Conservation (phyloP, 2,888 invertebrate species). For the Volucella inanis region DNA sequence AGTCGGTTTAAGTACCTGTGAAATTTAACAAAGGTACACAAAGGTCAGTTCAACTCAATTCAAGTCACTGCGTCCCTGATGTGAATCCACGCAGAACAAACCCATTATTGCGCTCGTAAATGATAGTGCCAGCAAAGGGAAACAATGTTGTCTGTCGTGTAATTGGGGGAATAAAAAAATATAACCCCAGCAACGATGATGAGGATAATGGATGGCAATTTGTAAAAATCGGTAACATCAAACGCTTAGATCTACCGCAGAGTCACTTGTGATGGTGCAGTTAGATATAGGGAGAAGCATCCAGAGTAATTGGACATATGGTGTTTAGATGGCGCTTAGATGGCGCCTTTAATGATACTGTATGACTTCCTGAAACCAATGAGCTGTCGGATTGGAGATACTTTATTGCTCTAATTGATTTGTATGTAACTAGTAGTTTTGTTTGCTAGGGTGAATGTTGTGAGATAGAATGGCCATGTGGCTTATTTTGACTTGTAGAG, state of each 20-base stretch:
- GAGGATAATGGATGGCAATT: slow-evolving; percentile 54
- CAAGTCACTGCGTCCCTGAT: background rate
- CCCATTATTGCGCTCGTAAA: slow-evolving; percentile 39
- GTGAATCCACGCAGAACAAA: slow-evolving; percentile 22
- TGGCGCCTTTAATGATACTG: slow-evolving; percentile 3
- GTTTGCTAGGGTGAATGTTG: too few relatives aligned
- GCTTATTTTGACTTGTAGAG: too few relatives aligned
- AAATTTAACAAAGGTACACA: too few relatives aligned
- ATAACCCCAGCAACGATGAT: slow-evolving; percentile 43
- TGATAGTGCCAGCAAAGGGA: background rate
- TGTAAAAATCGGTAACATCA: slow-evolving; percentile 59
- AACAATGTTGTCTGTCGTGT: too few relatives aligned
- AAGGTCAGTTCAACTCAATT: too few relatives aligned
- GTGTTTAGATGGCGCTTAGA: slow-evolving; percentile 33
- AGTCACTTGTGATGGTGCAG: slow-evolving; percentile 23
- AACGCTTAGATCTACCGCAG: slow-evolving; percentile 40
- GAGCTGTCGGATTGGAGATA: slow-evolving; percentile 2
- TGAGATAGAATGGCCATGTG: too few relatives aligned
- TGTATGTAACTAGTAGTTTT: too few relatives aligned
- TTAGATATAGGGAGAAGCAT: slow-evolving; percentile 20
- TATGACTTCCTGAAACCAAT: slow-evolving; percentile 12
- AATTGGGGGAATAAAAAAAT: slow-evolving; percentile 14
- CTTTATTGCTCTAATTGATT: too few relatives aligned
- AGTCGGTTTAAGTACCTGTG: too few relatives aligned
- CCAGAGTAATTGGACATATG: slow-evolving; percentile 33